These are phyloP conservation scores for Coregonus suidteri DNA, from an alignment of 2,797 vertebrate species.

Conservation along the genomic window DNA sequence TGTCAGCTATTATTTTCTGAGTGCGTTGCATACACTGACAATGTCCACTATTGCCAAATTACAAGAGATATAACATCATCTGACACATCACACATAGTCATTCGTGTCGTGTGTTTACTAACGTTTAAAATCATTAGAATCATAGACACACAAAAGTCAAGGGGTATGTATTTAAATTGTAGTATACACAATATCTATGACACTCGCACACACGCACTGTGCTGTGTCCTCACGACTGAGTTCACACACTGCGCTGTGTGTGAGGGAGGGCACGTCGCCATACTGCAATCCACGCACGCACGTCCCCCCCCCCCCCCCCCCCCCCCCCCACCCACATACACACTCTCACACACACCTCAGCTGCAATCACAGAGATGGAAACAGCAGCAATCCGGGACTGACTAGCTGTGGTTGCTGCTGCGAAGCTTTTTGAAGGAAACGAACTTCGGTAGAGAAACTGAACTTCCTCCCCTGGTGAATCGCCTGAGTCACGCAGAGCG, in stretches of 20 bases:
- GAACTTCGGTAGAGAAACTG: constrained; percentile 15
- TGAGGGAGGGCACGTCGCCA: not conserved
- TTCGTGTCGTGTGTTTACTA: not conserved
- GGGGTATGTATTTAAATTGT: not conserved
- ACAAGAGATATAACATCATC: not conserved
- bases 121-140: not conserved
- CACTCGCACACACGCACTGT: not conserved
- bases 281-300: too few relatives aligned
- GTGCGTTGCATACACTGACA: not conserved
- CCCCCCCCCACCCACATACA: not conserved
- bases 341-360: constrained; percentile 57
- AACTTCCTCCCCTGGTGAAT: constrained; percentile 6
- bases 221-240: constrained; percentile 41
- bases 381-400: constrained; percentile 66
- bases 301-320: too few relatives aligned
- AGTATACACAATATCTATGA: too few relatives aligned
- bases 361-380: constrained; percentile 58
- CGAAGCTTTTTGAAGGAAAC: constrained; percentile 23
- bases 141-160: too few relatives aligned
- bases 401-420: constrained; percentile 42
- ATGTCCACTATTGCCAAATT: not conserved
- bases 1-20: not conserved
- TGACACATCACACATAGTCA: not conserved
- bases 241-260: constrained; percentile 29
- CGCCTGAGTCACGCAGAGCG: constrained; percentile 3